Evolutionary conservation across 2,888 invertebrate species (phyloP), one percentile per base, ranked within the genome.

Genomic region (Teleiodes luculella): DNA sequence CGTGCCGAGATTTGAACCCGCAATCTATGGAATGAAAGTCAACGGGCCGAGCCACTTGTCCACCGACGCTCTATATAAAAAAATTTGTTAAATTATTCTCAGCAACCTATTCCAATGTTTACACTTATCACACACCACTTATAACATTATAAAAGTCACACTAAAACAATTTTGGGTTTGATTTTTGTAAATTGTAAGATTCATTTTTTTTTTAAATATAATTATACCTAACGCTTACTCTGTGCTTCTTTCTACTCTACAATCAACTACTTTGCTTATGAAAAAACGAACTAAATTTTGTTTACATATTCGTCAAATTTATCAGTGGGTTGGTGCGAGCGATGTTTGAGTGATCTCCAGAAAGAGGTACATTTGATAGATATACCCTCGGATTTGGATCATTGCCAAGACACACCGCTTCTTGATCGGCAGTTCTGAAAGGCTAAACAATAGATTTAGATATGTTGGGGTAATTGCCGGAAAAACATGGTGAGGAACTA

Each of bases 301-400:
- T 82, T 83, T 82, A 83, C 76, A 72, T 58, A 56, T 71, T 68
- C 77, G 68, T 75, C 77, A 72, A 69, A 77, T 65, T 76, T 74
- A 80, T 80, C 82, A 74, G 75, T 76, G 72, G 67, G 68, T 76
- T 74, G 71, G 62, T 57, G 55, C 57, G 59, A 76, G 74, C 72
- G 76, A 72, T 80, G 72, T 73, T 70, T 78, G 79, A 82, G 80
- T 78, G 82, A 80, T 80, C 69, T 72, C 67, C 71, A n/a, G 37
- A 47, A 58, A 60, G 55, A 56, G 47, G 46, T 41, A 41, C 56
- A 64, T 69, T 68, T 79, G 78, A 78, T 78, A 66, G 72, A 78
- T 69, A 68, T 67, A 60, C 59, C 46, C 8, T 11, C 35, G 7
- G 6, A 1, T 18, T 47, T 55, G 55, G 52, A 37, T 0, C 3